Base-by-base conservation (phyloP, 2,113 vertebrate species). In the Cairina moschata region DNA sequence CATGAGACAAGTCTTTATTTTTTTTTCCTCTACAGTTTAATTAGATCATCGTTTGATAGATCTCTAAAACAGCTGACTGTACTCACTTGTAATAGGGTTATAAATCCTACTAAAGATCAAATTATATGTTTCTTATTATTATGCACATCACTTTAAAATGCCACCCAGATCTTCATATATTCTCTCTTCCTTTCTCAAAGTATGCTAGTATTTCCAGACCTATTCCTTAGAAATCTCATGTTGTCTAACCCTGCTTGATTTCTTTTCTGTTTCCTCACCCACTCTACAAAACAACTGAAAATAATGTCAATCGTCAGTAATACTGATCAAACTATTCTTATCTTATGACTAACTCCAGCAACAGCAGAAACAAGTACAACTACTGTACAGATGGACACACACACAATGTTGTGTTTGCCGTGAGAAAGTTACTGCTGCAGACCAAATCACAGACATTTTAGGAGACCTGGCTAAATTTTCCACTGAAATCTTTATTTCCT, bases 61-160 rank as follows among this genome's bases (percentile, higher is more conserved):
- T 77, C 79, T 90, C 87, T 80, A 90, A 86, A 96, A 94, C 44
- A 88, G 62, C 75, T 91, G 72, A 94, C 75, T 88, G 46, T 94
- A 94, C 32, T 91, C 82, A 90, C 68, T 91, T 88, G 56, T 95
- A 96, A 91, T 91, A 75, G 90, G 80, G 87, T 83, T 81, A 88
- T 95, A 97, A 96, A 96, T 95, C 86, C 85, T 82, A 86, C 67
- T 83, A 93, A 94, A 95, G 78, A 95, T 91, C 84, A 94, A 92
- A 93, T 91, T 88, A 83, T 59, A 88, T 5, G 0, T 80, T 88
- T 94, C 36, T 77, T 83, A 31, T 79, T 93, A 88, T 85, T 93
- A 86, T 80, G 68, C 88, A 83, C 82, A 90, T 88, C 68, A 67
- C 46, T 96, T 93, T 67, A 91, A 86, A 95, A 94, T 92, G 90